phyloP scores from a whole-genome alignment of 2,797 vertebrate genomes.

The Platyrinchus mystaceus region DNA sequence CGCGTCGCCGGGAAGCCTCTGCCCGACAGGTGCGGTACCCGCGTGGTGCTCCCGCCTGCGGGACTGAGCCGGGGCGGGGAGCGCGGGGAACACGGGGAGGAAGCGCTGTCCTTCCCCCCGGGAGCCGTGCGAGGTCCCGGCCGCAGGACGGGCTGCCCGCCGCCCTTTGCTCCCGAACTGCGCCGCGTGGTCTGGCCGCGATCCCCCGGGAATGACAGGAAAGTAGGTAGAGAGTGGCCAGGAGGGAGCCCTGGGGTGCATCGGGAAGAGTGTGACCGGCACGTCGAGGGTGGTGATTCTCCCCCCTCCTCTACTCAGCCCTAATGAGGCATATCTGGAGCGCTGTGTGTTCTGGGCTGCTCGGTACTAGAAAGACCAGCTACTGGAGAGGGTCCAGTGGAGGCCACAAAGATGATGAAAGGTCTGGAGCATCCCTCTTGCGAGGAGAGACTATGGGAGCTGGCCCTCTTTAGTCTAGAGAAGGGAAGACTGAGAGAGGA shows the following conservation, averaged over 20 bases:
- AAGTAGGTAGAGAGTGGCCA: fast-evolving
- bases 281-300: not conserved
- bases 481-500: not conserved
- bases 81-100: not conserved
- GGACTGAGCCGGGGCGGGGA: not conserved
- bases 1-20: not conserved
- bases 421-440: not conserved
- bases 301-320: not conserved
- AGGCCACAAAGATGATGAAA: not conserved
- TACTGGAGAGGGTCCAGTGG: not conserved
- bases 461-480: not conserved
- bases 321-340: not conserved
- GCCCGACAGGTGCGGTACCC: too few relatives aligned
- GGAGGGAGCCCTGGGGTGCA: not conserved
- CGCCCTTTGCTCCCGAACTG: not conserved
- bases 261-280: not conserved
- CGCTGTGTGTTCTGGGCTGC: not conserved
- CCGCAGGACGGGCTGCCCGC: not conserved
- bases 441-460: not conserved
- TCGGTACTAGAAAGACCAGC: fast-evolving
- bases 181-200: not conserved
- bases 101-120: not conserved
- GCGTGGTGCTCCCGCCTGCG: not conserved
- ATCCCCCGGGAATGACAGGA: fast-evolving
- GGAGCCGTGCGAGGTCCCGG: not conserved